Base-by-base conservation (phyloP, 1,140 invertebrate species). In the Diorhabda sublineata region DNA sequence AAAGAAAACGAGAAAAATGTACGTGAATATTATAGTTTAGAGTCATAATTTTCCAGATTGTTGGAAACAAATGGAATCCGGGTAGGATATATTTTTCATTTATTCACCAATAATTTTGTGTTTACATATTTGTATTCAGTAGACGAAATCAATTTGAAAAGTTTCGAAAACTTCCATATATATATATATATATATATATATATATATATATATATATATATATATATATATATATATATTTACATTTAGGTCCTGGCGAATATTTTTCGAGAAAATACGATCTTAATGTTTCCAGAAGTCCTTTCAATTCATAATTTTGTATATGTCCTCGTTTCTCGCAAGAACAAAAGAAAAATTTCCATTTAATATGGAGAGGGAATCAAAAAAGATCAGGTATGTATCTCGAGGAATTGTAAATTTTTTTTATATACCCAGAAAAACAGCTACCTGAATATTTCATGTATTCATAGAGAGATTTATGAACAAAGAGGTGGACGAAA, bases 111-210 rank as follows among this genome's bases (percentile, higher is more conserved):
- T 26, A 26, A 11, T 5, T 59, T 59, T 42, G 58, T 26, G 58
- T 59, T 59, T 59, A 26, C 47, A 52, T 52, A 52, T 52, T 52
- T 52, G 47, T 52, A 52, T 52, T 52, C 47, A 52, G n/a, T 8
- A 52, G 47, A 52, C 47, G 3, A n/a, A 52, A 52, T 52, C 47
- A 52, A 52, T 52, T 52, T 52, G n/a, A 8, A 52, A 52, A 52
- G 47, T 52, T 52, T 52, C n/a, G 3, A 4, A 52, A 52, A 52
- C 47, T 52, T n/a, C 26, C 26, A 26, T 26, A 8, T 52, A 8
- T 52, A 52, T 52, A 52, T 52, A 52, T 52, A n/a, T n/a, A n/a
- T n/a, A n/a, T n/a, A n/a, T n/a, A n/a, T n/a, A n/a, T n/a, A n/a
- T n/a, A n/a, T n/a, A n/a, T n/a, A n/a, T n/a, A n/a, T n/a, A n/a